Conservation (phyloP, 2,888 invertebrate genomes). For the Oxycera nigricornis region DNA sequence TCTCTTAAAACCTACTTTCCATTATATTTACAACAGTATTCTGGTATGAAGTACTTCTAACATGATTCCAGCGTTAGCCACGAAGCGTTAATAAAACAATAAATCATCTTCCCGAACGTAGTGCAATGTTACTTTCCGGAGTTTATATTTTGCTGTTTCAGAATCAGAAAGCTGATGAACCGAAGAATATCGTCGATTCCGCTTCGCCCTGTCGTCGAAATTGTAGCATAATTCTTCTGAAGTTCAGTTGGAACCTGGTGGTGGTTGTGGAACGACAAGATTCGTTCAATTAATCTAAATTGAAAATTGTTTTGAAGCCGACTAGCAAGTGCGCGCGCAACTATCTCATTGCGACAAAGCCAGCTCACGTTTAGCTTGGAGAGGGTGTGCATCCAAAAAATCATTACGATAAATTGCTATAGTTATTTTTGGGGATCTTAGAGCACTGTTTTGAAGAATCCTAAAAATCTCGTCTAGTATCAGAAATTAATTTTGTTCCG, state of each 20-base stretch:
- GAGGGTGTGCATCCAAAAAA: neutral
- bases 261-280: slow-evolving; percentile 10
- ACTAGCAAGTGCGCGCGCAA: slow-evolving; percentile 36
- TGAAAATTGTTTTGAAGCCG: slow-evolving; percentile 21
- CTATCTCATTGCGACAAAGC: neutral
- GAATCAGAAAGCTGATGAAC: slow-evolving; percentile 30
- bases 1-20: too few species aligned
- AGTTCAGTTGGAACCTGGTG: slow-evolving; percentile 31
- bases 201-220: neutral
- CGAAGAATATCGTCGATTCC: slow-evolving; percentile 31
- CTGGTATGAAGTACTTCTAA: too few species aligned
- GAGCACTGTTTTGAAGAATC: too few species aligned
- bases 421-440: too few species aligned
- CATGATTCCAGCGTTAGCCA: too few species aligned
- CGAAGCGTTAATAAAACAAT: neutral
- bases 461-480: too few species aligned
- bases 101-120: neutral
- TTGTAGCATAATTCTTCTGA: neutral
- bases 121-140: neutral
- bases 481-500: too few species aligned
- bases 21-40: too few species aligned
- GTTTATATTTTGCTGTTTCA: neutral
- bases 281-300: slow-evolving; percentile 38
- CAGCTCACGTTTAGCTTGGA: neutral
- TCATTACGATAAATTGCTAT: neutral